phyloP scores from a whole-genome alignment of 1,140 invertebrate genomes.

The Lasaia peninsularis region DNA sequence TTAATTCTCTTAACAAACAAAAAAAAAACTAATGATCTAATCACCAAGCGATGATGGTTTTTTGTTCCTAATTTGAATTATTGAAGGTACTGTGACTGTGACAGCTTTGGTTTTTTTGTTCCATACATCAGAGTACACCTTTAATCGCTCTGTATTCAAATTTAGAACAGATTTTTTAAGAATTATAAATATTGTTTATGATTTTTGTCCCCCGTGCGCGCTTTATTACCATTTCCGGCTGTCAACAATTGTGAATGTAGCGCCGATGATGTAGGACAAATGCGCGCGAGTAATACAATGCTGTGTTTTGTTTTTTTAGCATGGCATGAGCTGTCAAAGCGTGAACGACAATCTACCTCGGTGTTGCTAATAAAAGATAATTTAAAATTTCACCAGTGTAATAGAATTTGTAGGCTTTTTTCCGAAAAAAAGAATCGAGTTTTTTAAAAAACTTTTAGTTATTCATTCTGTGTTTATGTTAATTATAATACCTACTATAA shows the following conservation, averaged over 20 bases:
- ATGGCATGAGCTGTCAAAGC: slow-evolving; percentile 32
- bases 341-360: slow-evolving; percentile 26
- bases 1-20: not conserved
- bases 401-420: no score
- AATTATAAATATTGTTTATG: slow-evolving; percentile 66
- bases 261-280: slow-evolving; percentile 49
- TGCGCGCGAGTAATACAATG: slow-evolving; percentile 36
- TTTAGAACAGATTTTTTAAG: slow-evolving; percentile 50
- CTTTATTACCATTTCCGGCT: slow-evolving; percentile 64
- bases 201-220: slow-evolving; percentile 47
- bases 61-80: slow-evolving; percentile 53
- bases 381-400: slow-evolving; percentile 8
- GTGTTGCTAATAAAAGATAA: slow-evolving; percentile 22
- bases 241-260: slow-evolving; percentile 59
- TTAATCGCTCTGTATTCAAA: slow-evolving; percentile 62
- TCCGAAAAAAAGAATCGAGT: no score
- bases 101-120: slow-evolving; percentile 38
- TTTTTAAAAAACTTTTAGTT: no score
- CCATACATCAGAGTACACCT: slow-evolving; percentile 42
- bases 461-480: no score
- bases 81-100: slow-evolving; percentile 44
- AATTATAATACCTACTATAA: no score
- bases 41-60: slow-evolving; percentile 31
- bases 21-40: not conserved
- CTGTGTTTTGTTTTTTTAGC: slow-evolving; percentile 30